Base-by-base conservation (phyloP, 2,888 invertebrate genomes). In the Bursaphelenchus okinawaensis region DNA sequence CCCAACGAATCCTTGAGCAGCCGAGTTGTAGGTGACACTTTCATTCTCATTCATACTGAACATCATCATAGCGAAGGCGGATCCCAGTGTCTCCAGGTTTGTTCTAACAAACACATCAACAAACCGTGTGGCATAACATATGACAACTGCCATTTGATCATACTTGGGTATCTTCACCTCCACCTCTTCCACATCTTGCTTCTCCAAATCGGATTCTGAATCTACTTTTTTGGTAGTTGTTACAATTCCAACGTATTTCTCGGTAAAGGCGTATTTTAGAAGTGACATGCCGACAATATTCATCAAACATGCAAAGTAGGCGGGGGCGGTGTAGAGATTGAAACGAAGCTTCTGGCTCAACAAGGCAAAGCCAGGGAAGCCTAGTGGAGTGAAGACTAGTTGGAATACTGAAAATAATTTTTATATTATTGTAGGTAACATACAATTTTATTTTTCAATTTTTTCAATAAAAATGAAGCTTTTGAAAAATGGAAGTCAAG, bases 11-110 rank as follows among this genome's bases (percentile, higher is more conserved):
- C 80, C 83, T 22, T 84, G 76, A 28, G 83, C 78, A 1, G 83
- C 67, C 7, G 84, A 83, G 52, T 79, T 79, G 63, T 82, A 81
- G 19, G 78, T 65, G 0, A 84, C 84, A 9, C 84, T 82, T 22
- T 82, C 68, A 4, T 75, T 62, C 61, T 83, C 82, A 4, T 75
- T 78, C 83, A 83, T 84, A 4, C 76, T 79, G 72, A 83, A 84
- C 83, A 84, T 83, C 59, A 83, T 80, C 83, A 84, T 84, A 0
- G 81, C 75, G n/a, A 84, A 67, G 1, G 84, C 83, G 9, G 84
- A 82, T 6, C 77, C 82, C 62, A 75, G 58, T 7, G 84, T 84
- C 77, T 84, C 84, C 68, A 83, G 79, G n/a, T 84, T 81, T n/a
- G 83, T 81, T 66, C 83, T 83, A 29, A 84, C 76, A 67, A 84